Evolutionary conservation across 1,140 invertebrate species (phyloP).

Genomic region (Ostrea edulis): DNA sequence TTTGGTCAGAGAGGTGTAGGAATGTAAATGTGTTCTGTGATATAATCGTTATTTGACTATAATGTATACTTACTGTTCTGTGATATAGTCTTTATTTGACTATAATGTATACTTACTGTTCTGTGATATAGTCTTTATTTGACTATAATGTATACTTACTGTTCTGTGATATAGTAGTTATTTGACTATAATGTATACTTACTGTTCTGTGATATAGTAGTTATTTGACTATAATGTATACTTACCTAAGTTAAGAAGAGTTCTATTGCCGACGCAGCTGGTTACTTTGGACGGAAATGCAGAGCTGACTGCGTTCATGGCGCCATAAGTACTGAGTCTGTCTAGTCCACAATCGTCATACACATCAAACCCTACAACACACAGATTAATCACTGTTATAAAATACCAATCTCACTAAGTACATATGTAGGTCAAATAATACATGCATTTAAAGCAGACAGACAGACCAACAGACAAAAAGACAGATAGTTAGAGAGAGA

Average conservation of each 20-base stretch:
- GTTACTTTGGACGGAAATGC: slow-evolving; percentile 39
- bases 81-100: too few species aligned
- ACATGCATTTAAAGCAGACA: neutral
- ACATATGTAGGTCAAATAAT: neutral
- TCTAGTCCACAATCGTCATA: slow-evolving; percentile 62
- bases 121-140: too few species aligned
- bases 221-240: neutral
- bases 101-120: too few species aligned
- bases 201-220: too few species aligned
- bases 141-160: too few species aligned
- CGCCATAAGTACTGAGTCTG: slow-evolving; percentile 49
- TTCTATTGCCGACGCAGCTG: slow-evolving; percentile 42
- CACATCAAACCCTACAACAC: slow-evolving; percentile 59
- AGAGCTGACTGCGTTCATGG: slow-evolving; percentile 52
- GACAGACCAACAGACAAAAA: neutral
- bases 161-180: too few species aligned
- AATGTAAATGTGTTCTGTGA: too few species aligned
- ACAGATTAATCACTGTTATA: neutral
- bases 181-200: too few species aligned
- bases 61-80: too few species aligned
- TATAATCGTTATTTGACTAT: too few species aligned
- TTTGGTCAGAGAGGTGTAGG: too few species aligned
- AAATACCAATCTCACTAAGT: neutral
- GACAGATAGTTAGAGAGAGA: too few species aligned
- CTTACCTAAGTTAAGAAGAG: slow-evolving; percentile 44